These are phyloP conservation scores for Halocaridina rubra DNA, from an alignment of 2,888 invertebrate genomes.

Conservation along the genomic window DNA sequence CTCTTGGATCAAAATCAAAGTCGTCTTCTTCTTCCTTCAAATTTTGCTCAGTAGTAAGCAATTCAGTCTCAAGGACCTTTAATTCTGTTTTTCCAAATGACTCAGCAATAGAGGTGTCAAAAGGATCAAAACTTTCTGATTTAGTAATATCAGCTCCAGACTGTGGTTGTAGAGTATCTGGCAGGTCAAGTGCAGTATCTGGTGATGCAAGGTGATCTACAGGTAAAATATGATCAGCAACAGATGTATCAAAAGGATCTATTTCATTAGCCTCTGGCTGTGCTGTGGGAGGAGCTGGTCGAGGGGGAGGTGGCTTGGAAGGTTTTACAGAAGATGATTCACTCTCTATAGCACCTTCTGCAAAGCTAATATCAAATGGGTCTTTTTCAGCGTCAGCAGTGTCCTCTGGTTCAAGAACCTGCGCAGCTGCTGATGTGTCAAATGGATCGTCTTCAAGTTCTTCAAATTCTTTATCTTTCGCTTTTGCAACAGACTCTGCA, in stretches of 20 bases:
- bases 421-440: slow-evolving; percentile 69
- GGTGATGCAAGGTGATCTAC: slow-evolving; percentile 49
- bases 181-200: slow-evolving; percentile 50
- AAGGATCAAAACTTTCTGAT: slow-evolving; percentile 60
- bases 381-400: slow-evolving; percentile 36
- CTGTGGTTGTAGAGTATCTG: slow-evolving; percentile 55
- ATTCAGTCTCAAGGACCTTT: slow-evolving; percentile 74
- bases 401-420: slow-evolving; percentile 64
- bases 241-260: slow-evolving; percentile 77
- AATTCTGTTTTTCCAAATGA: slow-evolving; percentile 70
- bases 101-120: slow-evolving; percentile 62
- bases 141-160: slow-evolving; percentile 14
- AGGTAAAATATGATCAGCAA: slow-evolving; percentile 72
- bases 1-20: slow-evolving; percentile 66
- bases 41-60: slow-evolving; percentile 69
- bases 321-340: slow-evolving; percentile 2
- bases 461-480: slow-evolving; percentile 71
- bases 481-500: slow-evolving; percentile 78
- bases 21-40: slow-evolving; percentile 65
- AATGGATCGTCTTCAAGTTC: slow-evolving; percentile 70
- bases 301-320: slow-evolving; percentile 65
- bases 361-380: slow-evolving; percentile 64
- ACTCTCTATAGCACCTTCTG: slow-evolving; percentile 26
- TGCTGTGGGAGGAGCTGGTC: slow-evolving; percentile 68
- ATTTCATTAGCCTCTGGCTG: slow-evolving; percentile 29